Evolutionary conservation across 2,113 vertebrate genomes (phyloP).

Genomic region (Ceratotherium simum): DNA sequence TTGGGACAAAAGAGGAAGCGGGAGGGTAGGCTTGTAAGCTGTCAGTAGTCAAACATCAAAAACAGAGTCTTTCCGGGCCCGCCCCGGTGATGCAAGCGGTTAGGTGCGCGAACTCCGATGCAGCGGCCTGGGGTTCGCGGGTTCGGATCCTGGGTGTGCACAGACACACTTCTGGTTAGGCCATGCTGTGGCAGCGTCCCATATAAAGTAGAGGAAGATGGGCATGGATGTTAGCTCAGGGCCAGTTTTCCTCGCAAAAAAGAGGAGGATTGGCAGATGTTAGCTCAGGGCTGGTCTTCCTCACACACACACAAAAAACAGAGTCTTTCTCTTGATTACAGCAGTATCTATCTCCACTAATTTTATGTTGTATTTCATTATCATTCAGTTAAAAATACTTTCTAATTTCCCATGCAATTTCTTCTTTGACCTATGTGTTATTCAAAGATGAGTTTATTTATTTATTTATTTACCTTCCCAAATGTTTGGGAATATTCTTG

Average conservation of each 20-base stretch:
- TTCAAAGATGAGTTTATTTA: background rate
- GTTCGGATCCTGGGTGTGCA: too few species aligned
- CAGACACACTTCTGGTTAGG: too few species aligned
- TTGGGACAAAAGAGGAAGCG: background rate
- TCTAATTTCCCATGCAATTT: background rate
- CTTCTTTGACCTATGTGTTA: background rate
- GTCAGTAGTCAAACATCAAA: background rate
- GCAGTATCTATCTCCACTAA: background rate
- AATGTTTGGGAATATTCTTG: background rate
- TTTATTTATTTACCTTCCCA: background rate
- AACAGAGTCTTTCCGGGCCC: background rate
- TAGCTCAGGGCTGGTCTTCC: too few species aligned
- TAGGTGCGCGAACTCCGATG: too few species aligned
- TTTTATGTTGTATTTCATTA: background rate
- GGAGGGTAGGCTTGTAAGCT: background rate
- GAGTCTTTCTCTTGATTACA: background rate
- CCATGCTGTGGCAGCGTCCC: too few species aligned
- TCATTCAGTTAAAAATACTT: background rate
- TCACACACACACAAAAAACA: too few species aligned
- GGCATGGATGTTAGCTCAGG: too few species aligned
- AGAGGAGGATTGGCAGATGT: too few species aligned
- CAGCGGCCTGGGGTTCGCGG: too few species aligned
- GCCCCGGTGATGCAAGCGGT: too few species aligned
- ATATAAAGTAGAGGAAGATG: too few species aligned
- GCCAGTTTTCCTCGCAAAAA: too few species aligned